Evolutionary conservation across 1,140 invertebrate species (phyloP).

Genomic region (Drosophila nigrodunni): DNA sequence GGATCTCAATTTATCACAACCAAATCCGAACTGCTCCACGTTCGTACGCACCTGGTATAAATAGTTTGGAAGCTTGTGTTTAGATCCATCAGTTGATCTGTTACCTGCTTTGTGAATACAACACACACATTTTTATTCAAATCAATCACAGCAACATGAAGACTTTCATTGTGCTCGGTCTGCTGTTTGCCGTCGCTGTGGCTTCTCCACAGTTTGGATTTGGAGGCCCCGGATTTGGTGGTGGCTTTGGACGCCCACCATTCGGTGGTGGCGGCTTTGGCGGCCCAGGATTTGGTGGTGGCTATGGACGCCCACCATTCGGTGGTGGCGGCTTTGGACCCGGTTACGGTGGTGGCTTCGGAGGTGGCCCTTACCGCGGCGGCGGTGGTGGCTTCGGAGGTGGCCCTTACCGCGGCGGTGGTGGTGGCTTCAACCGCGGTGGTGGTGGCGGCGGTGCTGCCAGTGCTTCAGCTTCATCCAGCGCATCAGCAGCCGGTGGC

Average conservation of each 20-base stretch:
- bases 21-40: conserved; percentile 3
- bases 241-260: conserved; percentile 16
- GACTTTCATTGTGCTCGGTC: conserved; percentile 58
- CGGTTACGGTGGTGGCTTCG: conserved; percentile 7
- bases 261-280: conserved; percentile 46
- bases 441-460: conserved; percentile 7
- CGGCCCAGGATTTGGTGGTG: conserved; percentile 30
- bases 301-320: conserved; percentile 43
- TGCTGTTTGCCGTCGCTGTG: conserved; percentile 48
- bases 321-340: conserved; percentile 16
- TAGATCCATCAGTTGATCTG: conserved; percentile 58
- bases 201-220: conserved; percentile 54
- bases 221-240: conserved; percentile 29
- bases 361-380: not conserved
- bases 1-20: conserved; percentile 42
- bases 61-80: conserved; percentile 25
- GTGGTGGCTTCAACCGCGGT: conserved; percentile 12
- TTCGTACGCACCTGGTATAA: conserved; percentile 33
- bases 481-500: not conserved
- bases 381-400: conserved; percentile 24
- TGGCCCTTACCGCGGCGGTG: conserved; percentile 14
- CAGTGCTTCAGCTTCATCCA: conserved; percentile 34
- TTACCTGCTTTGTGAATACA: conserved; percentile 33
- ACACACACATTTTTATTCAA: not conserved
- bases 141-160: conserved; percentile 54